Evolutionary conservation across 2,797 vertebrate genomes (phyloP).

Genomic region (Crenuchus spilurus): DNA sequence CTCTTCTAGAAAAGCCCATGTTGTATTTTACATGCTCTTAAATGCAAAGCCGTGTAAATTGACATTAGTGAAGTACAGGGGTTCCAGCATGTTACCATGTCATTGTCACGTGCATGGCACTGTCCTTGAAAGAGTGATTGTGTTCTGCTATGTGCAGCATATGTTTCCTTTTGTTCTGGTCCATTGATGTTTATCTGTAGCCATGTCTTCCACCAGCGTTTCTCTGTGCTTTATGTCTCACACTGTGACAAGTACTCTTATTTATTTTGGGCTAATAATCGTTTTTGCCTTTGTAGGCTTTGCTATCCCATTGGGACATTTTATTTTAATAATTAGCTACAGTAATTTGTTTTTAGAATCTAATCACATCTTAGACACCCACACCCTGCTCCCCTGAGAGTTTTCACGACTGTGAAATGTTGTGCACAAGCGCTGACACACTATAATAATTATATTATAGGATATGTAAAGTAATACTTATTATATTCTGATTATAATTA

Average conservation of each 20-base stretch:
- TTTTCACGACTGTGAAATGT: slow-evolving; percentile 15
- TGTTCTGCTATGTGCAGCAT: slow-evolving; percentile 36
- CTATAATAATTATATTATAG: neutral
- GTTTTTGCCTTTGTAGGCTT: slow-evolving; percentile 32
- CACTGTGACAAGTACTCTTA: slow-evolving; percentile 30
- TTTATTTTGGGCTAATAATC: slow-evolving; percentile 54
- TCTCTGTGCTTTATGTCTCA: slow-evolving; percentile 48
- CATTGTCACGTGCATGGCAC: slow-evolving; percentile 49
- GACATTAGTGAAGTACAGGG: slow-evolving; percentile 1
- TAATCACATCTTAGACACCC: slow-evolving; percentile 56
- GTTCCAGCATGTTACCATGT: slow-evolving; percentile 41
- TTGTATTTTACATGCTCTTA: neutral
- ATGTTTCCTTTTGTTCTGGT: slow-evolving; percentile 41
- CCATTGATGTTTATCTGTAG: slow-evolving; percentile 38
- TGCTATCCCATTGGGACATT: slow-evolving; percentile 41
- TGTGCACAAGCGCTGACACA: slow-evolving; percentile 19
- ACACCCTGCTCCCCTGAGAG: slow-evolving; percentile 45
- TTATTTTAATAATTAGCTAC: slow-evolving; percentile 58
- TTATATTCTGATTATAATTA: neutral
- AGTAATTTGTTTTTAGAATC: slow-evolving; percentile 59
- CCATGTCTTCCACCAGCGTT: slow-evolving; percentile 29
- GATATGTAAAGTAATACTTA: neutral
- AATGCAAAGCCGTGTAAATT: slow-evolving; percentile 16
- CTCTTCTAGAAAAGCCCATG: neutral
- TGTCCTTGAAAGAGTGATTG: slow-evolving; percentile 42